A percentile compares a stretch with the other conserved stretches of the same genome.
Conservation (phyloP, 1,140 invertebrate genomes). For the Epicauta chinensis region DNA sequence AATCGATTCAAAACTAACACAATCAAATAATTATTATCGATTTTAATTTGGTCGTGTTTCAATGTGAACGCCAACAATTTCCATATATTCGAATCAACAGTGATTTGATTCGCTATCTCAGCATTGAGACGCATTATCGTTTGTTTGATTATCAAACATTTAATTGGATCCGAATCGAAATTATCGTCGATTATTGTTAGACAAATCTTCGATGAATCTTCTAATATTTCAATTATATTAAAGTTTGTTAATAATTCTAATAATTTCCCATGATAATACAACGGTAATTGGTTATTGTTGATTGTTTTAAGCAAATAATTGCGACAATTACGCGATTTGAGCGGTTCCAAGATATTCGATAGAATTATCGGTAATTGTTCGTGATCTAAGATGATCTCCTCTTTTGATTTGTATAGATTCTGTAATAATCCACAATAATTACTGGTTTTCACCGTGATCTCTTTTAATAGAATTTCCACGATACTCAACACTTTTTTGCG, state of each 20-base stretch:
- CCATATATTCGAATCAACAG: conserved; percentile 39
- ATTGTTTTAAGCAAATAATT: conserved; percentile 33
- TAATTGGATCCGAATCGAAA: conserved; percentile 43
- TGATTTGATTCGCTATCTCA: conserved; percentile 13
- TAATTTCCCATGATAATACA: conserved; percentile 44
- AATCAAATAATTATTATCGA: conserved; percentile 13
- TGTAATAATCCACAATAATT: conserved; percentile 15
- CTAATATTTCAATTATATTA: conserved; percentile 48
- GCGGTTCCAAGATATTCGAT: conserved; percentile 47
- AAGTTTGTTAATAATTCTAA: conserved; percentile 48
- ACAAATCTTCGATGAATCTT: conserved; percentile 35
- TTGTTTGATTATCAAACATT: conserved; percentile 44
- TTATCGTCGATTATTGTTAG: conserved; percentile 40
- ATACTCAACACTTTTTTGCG: conserved; percentile 43
- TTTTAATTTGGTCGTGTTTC: not conserved
- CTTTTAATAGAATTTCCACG: conserved; percentile 26
- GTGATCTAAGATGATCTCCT: conserved; percentile 56
- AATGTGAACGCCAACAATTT: conserved; percentile 40
- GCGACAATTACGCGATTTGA: conserved; percentile 39
- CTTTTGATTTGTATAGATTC: conserved; percentile 22
- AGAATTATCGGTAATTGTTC: conserved; percentile 53
- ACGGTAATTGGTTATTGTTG: conserved; percentile 36
- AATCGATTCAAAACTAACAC: conserved; percentile 51
- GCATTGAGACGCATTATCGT: conserved; percentile 37
- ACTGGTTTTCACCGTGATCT: not conserved